phyloP scores from a whole-genome alignment of 2,797 vertebrate species.

The Dromococcyx pavoninus region DNA sequence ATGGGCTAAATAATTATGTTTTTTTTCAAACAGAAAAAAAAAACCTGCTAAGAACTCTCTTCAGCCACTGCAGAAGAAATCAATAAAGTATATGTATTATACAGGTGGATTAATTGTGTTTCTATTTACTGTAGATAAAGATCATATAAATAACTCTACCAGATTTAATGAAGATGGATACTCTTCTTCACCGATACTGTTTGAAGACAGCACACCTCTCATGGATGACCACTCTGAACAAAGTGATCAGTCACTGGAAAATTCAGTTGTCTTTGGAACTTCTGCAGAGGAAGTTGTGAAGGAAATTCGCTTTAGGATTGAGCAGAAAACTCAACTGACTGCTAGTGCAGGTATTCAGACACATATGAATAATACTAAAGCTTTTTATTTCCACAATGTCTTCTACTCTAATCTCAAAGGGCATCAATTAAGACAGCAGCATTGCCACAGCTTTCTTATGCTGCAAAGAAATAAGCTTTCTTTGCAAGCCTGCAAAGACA shows the following conservation, averaged over 20 bases:
- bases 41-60: neutral
- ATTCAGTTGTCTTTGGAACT: slow-evolving; percentile 84
- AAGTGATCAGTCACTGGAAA: slow-evolving; percentile 4
- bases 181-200: slow-evolving; percentile 85
- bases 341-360: slow-evolving; percentile 90
- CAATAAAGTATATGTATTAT: neutral
- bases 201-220: slow-evolving; percentile 83
- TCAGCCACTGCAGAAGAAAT: neutral
- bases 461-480: neutral
- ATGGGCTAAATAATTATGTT: neutral
- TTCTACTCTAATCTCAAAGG: neutral
- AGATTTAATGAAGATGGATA: neutral
- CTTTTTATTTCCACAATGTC: neutral
- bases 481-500: neutral
- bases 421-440: neutral
- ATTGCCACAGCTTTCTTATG: neutral
- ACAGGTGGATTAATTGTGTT: neutral
- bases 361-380: neutral
- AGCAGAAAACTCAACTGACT: slow-evolving; percentile 92
- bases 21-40: neutral
- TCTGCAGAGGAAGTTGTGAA: slow-evolving; percentile 91
- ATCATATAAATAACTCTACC: neutral
- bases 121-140: slow-evolving; percentile 50
- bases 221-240: slow-evolving; percentile 15
- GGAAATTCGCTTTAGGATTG: slow-evolving; percentile 96